Evolutionary conservation across 1,140 invertebrate species (phyloP).

Genomic region (Neomicropteryx cornuta): DNA sequence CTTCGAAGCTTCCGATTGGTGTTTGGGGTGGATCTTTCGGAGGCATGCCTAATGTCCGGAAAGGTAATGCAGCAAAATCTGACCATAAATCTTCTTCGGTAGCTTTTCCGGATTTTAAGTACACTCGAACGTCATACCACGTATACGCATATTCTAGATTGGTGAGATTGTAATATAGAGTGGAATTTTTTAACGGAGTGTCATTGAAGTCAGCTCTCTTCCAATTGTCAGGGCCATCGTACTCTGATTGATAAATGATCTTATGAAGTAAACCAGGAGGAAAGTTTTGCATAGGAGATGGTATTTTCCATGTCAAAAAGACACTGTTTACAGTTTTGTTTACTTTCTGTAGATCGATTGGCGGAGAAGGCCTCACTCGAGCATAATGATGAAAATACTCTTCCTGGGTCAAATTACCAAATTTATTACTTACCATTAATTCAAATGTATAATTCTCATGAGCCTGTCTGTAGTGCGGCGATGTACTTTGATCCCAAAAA

Average conservation of each 20-base stretch:
- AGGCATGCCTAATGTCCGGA: slow-evolving; percentile 37
- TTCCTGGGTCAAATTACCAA: slow-evolving; percentile 23
- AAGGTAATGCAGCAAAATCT: slow-evolving; percentile 35
- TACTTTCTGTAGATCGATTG: slow-evolving; percentile 32
- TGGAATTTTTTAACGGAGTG: too few species aligned
- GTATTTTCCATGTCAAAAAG: slow-evolving; percentile 39
- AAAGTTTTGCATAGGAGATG: slow-evolving; percentile 38
- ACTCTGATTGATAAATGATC: slow-evolving; percentile 41
- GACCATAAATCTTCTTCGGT: slow-evolving; percentile 41
- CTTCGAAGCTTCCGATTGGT: slow-evolving; percentile 47
- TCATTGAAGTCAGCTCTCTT: too few species aligned
- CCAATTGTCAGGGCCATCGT: slow-evolving; percentile 34
- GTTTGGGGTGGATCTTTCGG: slow-evolving; percentile 41
- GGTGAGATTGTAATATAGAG: slow-evolving; percentile 34
- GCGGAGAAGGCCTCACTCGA: slow-evolving; percentile 38
- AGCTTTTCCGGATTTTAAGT: slow-evolving; percentile 32
- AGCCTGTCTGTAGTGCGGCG: slow-evolving; percentile 41
- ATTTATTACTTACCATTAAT: slow-evolving; percentile 32
- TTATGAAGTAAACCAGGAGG: slow-evolving; percentile 37
- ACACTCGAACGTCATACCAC: slow-evolving; percentile 48
- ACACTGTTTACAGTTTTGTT: slow-evolving; percentile 40
- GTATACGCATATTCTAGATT: slow-evolving; percentile 42
- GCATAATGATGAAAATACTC: slow-evolving; percentile 41
- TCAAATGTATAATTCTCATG: slow-evolving; percentile 37
- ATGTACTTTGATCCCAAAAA: slow-evolving; percentile 34